Conservation (phyloP, 2,113 vertebrate species). For the Megaceryle torquata region DNA sequence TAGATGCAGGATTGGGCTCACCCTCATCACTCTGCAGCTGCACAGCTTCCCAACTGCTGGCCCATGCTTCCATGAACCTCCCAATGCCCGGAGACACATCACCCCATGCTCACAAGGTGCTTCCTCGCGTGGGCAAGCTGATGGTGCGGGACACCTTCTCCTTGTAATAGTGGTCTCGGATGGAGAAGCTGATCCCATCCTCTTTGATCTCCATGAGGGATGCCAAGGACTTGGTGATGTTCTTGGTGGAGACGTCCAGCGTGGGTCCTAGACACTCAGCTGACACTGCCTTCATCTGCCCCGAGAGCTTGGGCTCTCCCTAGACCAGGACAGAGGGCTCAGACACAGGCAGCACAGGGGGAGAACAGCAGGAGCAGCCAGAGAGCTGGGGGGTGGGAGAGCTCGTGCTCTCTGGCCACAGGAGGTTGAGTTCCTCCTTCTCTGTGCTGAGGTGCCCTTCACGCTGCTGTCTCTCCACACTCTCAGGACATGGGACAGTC, state of each 20-base stretch:
- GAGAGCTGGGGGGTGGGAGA: background rate
- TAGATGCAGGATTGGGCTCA: background rate
- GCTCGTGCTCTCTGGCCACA: background rate
- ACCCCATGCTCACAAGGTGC: constrained; percentile 88
- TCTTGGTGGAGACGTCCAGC: constrained; percentile 82
- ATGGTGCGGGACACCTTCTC: constrained; percentile 88
- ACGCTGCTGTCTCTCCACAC: background rate
- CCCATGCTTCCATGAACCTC: background rate
- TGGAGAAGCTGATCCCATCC: constrained; percentile 80
- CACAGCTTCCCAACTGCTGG: background rate
- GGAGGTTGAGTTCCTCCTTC: background rate
- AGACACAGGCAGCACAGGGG: rapidly evolving
- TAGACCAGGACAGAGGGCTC: constrained; percentile 44
- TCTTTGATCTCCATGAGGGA: constrained; percentile 95
- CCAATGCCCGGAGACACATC: background rate
- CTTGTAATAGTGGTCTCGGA: constrained; percentile 81
- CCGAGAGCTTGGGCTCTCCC: constrained; percentile 91
- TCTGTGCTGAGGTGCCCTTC: background rate
- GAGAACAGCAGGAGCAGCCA: background rate
- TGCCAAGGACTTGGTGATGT: constrained; percentile 94
- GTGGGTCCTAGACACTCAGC: constrained; percentile 91
- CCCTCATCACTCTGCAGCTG: background rate
- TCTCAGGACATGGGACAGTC: background rate
- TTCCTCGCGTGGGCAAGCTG: constrained; percentile 90
- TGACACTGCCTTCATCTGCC: constrained; percentile 93